Percentiles rank a stretch among this genome's conserved stretches.
Conservation (phyloP, 1,140 invertebrate species). For the Cyphomyrmex costatus region DNA sequence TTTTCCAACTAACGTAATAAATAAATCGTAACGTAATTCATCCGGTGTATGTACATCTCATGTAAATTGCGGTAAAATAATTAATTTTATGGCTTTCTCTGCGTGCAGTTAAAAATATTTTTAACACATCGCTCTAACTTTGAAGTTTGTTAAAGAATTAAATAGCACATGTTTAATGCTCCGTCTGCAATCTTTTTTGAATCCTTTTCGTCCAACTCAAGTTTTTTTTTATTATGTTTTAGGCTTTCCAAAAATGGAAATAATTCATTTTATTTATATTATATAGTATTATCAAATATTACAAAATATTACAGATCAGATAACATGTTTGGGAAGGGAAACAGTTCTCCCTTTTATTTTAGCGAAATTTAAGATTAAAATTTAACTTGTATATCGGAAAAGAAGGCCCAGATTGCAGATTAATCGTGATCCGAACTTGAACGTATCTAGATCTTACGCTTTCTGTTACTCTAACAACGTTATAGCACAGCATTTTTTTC, state of each 20-base stretch:
- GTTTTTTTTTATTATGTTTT: too few species aligned
- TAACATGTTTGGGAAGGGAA: too few species aligned
- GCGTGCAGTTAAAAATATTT: background rate
- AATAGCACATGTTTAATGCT: background rate
- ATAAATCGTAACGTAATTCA: slow-evolving; percentile 28
- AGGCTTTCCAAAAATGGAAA: too few species aligned
- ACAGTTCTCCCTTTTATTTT: too few species aligned
- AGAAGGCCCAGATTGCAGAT: too few species aligned
- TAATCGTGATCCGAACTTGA: background rate
- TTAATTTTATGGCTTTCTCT: background rate
- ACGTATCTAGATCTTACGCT: background rate
- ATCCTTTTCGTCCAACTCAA: too few species aligned
- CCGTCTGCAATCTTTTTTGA: too few species aligned
- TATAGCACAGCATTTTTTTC: background rate
- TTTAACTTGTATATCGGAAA: too few species aligned
- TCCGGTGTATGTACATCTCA: background rate
- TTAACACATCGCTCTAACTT: background rate
- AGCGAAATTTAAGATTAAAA: too few species aligned
- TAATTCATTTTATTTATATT: too few species aligned
- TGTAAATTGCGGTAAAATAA: background rate
- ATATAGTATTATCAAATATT: too few species aligned
- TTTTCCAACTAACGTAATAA: slow-evolving; percentile 27
- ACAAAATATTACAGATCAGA: too few species aligned
- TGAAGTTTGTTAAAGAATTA: background rate
- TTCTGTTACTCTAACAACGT: background rate